These are phyloP conservation scores for Rhorus exstirpatorius DNA, from an alignment of 2,888 invertebrate species.

Conservation along the genomic window DNA sequence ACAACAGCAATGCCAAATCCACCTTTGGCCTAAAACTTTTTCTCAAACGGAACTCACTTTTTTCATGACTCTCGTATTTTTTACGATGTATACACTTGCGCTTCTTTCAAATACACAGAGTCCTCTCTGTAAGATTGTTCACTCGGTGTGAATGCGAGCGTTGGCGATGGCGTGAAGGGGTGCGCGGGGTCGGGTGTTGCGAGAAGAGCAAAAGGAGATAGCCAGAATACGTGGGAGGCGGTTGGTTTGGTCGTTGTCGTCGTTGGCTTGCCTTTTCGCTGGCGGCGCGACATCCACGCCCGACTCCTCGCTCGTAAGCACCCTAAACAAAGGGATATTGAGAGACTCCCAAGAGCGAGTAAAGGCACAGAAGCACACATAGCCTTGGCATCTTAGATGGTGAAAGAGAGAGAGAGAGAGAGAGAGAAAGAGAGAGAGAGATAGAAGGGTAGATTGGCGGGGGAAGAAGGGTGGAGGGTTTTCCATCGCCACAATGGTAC, in stretches of 20 bases:
- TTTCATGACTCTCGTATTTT: neutral
- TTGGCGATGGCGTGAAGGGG: constrained; percentile 12
- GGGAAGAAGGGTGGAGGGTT: constrained; percentile 75
- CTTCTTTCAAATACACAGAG: neutral
- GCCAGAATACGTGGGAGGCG: constrained; percentile 8
- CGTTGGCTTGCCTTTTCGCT: constrained; percentile 76
- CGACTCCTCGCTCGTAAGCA: constrained; percentile 81
- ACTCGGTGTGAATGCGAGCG: constrained; percentile 25
- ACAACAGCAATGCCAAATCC: too few relatives aligned
- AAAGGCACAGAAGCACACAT: constrained; percentile 56
- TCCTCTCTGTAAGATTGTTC: constrained; percentile 31
- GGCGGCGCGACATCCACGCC: constrained; percentile 81
- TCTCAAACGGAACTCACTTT: neutral
- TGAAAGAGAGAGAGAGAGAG: constrained; percentile 28
- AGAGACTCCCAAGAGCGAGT: constrained; percentile 79
- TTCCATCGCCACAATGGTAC: constrained; percentile 82
- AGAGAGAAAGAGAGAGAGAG: constrained; percentile 40
- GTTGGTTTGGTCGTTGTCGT: constrained; percentile 17
- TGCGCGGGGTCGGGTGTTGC: constrained; percentile 15
- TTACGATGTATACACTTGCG: neutral
- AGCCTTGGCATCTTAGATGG: constrained; percentile 40
- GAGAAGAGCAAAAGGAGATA: constrained; percentile 52
- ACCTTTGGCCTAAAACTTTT: too few relatives aligned
- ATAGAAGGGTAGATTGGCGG: constrained; percentile 67
- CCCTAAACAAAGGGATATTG: constrained; percentile 85